Conservation (phyloP, 2,113 vertebrate species). For the Hippocampus abdominalis region DNA sequence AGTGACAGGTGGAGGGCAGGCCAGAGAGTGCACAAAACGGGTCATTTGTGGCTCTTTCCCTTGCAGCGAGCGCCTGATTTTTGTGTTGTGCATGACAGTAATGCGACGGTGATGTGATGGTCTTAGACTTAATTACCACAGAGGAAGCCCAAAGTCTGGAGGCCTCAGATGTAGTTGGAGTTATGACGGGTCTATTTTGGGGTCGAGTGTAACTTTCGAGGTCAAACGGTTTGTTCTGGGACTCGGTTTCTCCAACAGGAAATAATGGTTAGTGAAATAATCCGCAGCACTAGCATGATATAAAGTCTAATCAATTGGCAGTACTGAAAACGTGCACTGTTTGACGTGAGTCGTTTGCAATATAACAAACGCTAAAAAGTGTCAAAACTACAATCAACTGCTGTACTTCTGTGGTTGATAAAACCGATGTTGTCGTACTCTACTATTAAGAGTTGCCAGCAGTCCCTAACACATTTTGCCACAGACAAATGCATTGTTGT, state of each 20-base stretch:
- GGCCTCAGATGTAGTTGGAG: neutral
- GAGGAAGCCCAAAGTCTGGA: neutral
- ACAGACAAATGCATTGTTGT: too few species aligned
- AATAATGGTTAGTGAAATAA: neutral
- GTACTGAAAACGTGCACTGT: too few species aligned
- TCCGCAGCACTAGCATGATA: too few species aligned
- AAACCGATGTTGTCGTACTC: too few species aligned
- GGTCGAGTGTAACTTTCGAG: neutral
- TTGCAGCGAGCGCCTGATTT: neutral
- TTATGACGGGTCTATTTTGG: neutral
- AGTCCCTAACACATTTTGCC: too few species aligned
- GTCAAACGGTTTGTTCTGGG: neutral
- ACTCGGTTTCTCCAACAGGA: neutral
- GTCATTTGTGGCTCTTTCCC: conserved; percentile 1
- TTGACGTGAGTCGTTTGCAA: too few species aligned
- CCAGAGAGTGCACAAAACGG: neutral
- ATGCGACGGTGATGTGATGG: neutral
- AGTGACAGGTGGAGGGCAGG: conserved; percentile 4
- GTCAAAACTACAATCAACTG: too few species aligned
- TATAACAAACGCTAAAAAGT: too few species aligned
- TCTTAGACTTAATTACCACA: neutral
- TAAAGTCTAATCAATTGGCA: too few species aligned
- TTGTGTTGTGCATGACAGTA: neutral
- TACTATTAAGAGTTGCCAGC: too few species aligned
- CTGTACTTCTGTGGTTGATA: too few species aligned